Evolutionary conservation across 2,113 vertebrate genomes (phyloP), one percentile per base, ranked within the genome.

Genomic region (Pluvialis apricaria): DNA sequence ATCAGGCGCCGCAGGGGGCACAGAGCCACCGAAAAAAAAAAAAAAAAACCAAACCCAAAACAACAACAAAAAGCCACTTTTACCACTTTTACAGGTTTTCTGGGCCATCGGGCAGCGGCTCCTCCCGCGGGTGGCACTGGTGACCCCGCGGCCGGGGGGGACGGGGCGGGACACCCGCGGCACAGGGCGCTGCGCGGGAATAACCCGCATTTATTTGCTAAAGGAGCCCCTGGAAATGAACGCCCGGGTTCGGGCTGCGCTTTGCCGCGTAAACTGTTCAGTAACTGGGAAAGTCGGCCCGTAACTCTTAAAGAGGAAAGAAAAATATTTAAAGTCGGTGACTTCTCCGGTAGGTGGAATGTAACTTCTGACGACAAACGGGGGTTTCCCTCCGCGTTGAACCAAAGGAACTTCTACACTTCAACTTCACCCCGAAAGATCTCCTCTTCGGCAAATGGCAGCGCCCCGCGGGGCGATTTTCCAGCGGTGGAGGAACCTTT

Each of bases 261-360:
- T 76, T 73, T 44, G 82, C 78, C n/a, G 58, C 29, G 54, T 62
- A n/a, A 88, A 42, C 54, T 60, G 62, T 54, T 68, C 21, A 36
- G 76, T 66, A 77, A 86, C 26, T 68, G 25, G 16, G 92, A 94
- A 89, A 90, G 76, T 24, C 36, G 38, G 25, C 70, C 75, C 71
- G 45, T 66, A 75, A 80, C 47, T 94, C 96, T 97, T 90, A 81
- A 68, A 78, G 64, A 42, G 73, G 69, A 52, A 82, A 86, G 55
- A 84, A 84, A 94, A 91, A 91, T 38, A 73, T 61, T 91, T 90
- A 25, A 90, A 97, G 81, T 61, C 45, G 36, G 15, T 58, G 57
- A 86, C 65, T 80, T 82, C 61, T 91, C 75, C 81, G 62, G 64
- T 42, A 66, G 83, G 71, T 80, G 82, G 83, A 90, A 95, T 96